These are phyloP conservation scores for Teleogryllus occipitalis DNA, from an alignment of 1,140 invertebrate species.

Conservation along the genomic window DNA sequence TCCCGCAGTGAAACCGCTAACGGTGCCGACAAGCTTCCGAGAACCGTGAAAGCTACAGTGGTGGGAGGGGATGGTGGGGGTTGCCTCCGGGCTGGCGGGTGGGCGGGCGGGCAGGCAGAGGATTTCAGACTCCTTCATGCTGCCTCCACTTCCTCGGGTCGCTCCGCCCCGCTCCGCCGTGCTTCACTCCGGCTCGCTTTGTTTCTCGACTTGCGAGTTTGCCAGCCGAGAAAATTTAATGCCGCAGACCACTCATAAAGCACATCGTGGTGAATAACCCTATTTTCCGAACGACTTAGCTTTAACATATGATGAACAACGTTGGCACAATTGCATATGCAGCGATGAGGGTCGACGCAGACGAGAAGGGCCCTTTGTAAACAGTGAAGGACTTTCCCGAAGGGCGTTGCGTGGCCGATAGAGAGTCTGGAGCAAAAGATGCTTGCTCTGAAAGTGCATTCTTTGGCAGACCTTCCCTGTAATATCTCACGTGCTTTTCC, in stretches of 20 bases:
- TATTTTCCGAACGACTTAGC: slow-evolving; percentile 1
- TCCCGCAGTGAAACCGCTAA: too few relatives aligned
- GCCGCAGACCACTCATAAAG: background rate
- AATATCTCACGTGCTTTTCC: too few relatives aligned
- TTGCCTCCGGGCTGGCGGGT: too few relatives aligned
- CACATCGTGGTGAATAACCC: slow-evolving; percentile 3
- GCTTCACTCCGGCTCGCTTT: background rate
- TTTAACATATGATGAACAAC: background rate
- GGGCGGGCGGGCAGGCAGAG: too few relatives aligned
- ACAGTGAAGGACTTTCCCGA: background rate
- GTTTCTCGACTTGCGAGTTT: slow-evolving; percentile 1
- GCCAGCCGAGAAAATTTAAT: slow-evolving; percentile 4
- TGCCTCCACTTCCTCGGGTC: background rate
- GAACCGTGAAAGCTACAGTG: too few relatives aligned
- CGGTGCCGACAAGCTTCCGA: too few relatives aligned
- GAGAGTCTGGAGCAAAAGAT: too few relatives aligned
- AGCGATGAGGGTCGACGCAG: background rate
- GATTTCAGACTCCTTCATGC: background rate
- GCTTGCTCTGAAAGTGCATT: too few relatives aligned
- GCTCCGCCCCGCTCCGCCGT: too few relatives aligned
- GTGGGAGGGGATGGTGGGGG: too few relatives aligned
- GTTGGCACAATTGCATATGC: background rate
- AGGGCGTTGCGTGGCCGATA: too few relatives aligned
- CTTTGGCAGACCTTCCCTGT: too few relatives aligned
- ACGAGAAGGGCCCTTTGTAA: background rate